Percentiles rank a stretch among this genome's conserved stretches.
Conservation (phyloP, 2,888 invertebrate genomes). For the Eulithis prunata region DNA sequence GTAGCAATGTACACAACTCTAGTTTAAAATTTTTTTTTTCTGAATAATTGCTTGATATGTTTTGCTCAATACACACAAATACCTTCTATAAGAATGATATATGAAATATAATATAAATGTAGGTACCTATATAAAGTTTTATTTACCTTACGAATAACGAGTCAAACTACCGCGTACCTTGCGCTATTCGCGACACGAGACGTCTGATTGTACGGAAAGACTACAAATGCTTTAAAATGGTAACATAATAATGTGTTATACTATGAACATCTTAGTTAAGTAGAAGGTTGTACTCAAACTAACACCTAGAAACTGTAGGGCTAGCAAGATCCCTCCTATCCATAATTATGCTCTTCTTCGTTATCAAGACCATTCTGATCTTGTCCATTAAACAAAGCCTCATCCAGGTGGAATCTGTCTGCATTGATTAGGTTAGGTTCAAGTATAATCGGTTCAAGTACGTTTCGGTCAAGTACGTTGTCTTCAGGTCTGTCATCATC, state of each 20-base stretch:
- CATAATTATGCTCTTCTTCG: constrained; percentile 14
- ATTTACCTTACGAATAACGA: constrained; percentile 33
- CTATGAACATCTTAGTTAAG: no score
- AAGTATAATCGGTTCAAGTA: constrained; percentile 5
- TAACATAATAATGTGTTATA: no score
- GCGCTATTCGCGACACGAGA: no score
- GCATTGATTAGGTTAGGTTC: constrained; percentile 18
- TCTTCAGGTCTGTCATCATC: constrained; percentile 19
- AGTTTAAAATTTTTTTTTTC: constrained; percentile 33
- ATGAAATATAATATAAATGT: constrained; percentile 46
- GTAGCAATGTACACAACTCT: constrained; percentile 36
- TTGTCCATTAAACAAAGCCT: constrained; percentile 9
- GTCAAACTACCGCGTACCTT: not conserved
- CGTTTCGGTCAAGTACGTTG: constrained; percentile 9
- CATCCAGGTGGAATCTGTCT: constrained; percentile 15
- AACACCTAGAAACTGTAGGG: constrained; percentile 8
- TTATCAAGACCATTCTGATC: constrained; percentile 4
- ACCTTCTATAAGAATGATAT: constrained; percentile 46
- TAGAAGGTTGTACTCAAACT: no score
- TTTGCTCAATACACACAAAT: constrained; percentile 50
- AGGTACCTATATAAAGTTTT: constrained; percentile 43
- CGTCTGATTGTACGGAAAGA: no score
- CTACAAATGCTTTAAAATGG: no score
- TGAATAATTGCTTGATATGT: constrained; percentile 47
- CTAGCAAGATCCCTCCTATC: constrained; percentile 17